Evolutionary conservation across 2,113 vertebrate genomes (phyloP).

Genomic region (Morone saxatilis): DNA sequence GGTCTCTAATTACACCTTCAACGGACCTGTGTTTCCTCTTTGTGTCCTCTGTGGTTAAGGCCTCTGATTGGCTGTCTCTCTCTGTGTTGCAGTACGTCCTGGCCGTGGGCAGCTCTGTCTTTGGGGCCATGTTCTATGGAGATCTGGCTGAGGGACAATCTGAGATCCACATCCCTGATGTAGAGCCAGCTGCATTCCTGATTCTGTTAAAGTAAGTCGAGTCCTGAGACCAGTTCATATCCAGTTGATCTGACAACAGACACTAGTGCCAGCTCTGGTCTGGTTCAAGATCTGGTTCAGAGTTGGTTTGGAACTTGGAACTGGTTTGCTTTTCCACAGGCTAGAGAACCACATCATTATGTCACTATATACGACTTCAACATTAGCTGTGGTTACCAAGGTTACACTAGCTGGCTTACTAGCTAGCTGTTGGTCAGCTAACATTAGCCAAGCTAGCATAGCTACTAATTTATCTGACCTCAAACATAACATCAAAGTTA

Average conservation of each 20-base stretch:
- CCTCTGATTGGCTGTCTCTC: slow-evolving; percentile 1
- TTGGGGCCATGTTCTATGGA: slow-evolving; percentile 98
- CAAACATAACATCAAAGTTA: no score
- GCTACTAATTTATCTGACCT: no score
- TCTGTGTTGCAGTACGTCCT: slow-evolving; percentile 90
- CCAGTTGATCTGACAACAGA: background rate
- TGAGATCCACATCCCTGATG: slow-evolving; percentile 96
- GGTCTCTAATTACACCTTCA: background rate
- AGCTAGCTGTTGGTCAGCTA: no score
- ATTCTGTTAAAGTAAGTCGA: slow-evolving; percentile 92
- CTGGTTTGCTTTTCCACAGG: no score
- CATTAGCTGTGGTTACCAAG: no score
- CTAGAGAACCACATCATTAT: no score
- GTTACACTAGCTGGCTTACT: no score
- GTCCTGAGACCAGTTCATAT: background rate
- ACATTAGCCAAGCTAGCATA: no score
- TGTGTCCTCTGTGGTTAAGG: background rate
- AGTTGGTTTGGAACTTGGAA: no score
- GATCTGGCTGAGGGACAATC: slow-evolving; percentile 94
- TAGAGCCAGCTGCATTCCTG: slow-evolving; percentile 95
- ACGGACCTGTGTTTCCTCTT: background rate
- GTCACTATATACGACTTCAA: no score
- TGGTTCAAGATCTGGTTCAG: no score
- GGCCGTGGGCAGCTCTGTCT: slow-evolving; percentile 96
- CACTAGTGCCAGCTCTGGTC: no score